A percentile compares a stretch with the other conserved stretches of the same genome.
phyloP scores from a whole-genome alignment of 1,140 invertebrate species.

The Armadillidium nasatum region DNA sequence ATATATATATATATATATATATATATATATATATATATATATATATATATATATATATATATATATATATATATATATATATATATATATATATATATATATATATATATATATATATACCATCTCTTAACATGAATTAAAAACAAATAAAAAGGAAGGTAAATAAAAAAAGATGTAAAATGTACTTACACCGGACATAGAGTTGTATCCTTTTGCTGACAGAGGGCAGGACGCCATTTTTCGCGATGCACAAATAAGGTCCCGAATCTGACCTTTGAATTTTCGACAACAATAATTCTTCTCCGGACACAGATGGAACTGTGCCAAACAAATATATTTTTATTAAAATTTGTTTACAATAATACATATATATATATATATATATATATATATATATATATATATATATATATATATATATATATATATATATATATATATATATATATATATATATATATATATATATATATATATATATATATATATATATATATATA shows the following conservation, averaged over 20 bases:
- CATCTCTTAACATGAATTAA: no score
- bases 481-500: no score
- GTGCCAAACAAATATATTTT: neutral
- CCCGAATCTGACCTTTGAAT: neutral
- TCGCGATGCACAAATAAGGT: neutral
- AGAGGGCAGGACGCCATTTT: neutral
- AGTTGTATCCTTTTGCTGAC: neutral
- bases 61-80: slow-evolving; percentile 15
- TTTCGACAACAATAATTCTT: neutral
- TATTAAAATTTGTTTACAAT: no score
- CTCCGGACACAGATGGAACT: neutral
- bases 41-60: slow-evolving; percentile 6
- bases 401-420: no score
- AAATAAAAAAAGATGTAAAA: no score
- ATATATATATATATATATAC: no score
- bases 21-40: neutral
- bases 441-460: no score
- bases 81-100: neutral
- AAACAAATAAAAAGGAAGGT: no score
- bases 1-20: neutral
- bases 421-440: no score
- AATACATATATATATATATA: no score
- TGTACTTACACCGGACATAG: neutral
- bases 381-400: no score
- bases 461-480: no score